Evolutionary conservation across 2,888 invertebrate genomes (phyloP).

Genomic region (Ichneumon xanthorius): DNA sequence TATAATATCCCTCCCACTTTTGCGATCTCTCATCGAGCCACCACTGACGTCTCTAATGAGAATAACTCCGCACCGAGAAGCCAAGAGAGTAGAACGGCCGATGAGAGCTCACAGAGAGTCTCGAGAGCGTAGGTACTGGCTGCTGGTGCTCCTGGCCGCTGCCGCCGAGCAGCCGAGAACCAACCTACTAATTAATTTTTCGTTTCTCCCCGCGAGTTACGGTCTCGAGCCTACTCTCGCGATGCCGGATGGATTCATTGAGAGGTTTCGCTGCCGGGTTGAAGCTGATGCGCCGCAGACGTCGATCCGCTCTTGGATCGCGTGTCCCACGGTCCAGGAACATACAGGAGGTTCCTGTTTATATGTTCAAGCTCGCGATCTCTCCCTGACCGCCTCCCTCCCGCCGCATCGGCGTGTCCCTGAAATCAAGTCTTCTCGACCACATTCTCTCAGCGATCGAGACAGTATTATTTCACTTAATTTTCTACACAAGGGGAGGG

Average conservation of each 20-base stretch:
- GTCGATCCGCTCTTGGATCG: conserved; percentile 38
- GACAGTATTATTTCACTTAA: not conserved
- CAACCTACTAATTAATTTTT: conserved; percentile 66
- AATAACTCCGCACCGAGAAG: conserved; percentile 55
- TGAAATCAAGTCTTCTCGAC: conserved; percentile 50
- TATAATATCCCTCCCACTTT: conserved; percentile 34
- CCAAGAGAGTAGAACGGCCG: conserved; percentile 23
- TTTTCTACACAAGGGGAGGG: not conserved
- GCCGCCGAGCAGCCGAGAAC: conserved; percentile 12
- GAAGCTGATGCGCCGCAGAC: conserved; percentile 30
- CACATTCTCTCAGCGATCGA: not conserved
- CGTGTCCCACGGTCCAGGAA: conserved; percentile 62
- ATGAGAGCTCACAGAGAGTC: conserved; percentile 46
- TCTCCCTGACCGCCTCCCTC: conserved; percentile 2
- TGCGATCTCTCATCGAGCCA: conserved; percentile 59
- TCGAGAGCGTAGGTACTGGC: conserved; percentile 30
- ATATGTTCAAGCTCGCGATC: conserved; percentile 35
- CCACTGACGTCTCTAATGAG: conserved; percentile 65
- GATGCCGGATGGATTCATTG: conserved; percentile 59
- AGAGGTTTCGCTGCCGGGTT: conserved; percentile 42
- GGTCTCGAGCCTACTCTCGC: conserved; percentile 32
- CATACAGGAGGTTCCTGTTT: conserved; percentile 32
- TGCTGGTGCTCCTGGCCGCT: not conserved
- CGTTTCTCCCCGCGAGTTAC: conserved; percentile 59
- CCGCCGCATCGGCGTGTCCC: conserved; percentile 21